Evolutionary conservation across 2,797 vertebrate genomes (phyloP).

Genomic region (Fundulus diaphanus): DNA sequence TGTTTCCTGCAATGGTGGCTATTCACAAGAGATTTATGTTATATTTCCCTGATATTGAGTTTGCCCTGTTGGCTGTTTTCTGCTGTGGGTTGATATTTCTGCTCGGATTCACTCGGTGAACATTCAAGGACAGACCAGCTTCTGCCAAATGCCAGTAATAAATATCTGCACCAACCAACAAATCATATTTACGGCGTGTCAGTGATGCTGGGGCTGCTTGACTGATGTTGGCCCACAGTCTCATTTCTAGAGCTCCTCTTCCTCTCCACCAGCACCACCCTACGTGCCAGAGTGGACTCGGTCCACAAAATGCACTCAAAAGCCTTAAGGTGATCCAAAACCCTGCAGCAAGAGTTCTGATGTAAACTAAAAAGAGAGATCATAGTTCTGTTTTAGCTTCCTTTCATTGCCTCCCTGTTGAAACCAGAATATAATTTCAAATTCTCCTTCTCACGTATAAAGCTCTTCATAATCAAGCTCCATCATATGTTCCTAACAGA

Average conservation of each 20-base stretch:
- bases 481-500: too few relatives aligned
- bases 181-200: neutral
- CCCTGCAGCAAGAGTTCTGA: too few relatives aligned
- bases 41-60: constrained; percentile 8
- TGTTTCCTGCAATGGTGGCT: neutral
- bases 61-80: constrained; percentile 1
- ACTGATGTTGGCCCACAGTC: constrained; percentile 12
- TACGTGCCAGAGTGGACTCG: neutral
- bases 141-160: constrained; percentile 6
- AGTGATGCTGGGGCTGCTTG: neutral
- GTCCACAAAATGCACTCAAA: too few relatives aligned
- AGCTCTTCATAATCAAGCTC: too few relatives aligned
- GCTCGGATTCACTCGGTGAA: constrained; percentile 9
- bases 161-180: constrained; percentile 7
- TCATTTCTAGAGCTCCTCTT: neutral
- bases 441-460: too few relatives aligned
- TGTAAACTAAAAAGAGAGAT: too few relatives aligned
- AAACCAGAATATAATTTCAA: too few relatives aligned
- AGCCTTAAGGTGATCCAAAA: too few relatives aligned
- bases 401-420: too few relatives aligned
- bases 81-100: constrained; percentile 1
- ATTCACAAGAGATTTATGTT: constrained; percentile 14
- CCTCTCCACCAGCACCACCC: neutral
- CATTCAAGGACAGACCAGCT: neutral
- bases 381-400: too few relatives aligned